These are phyloP conservation scores for Adineta ricciae DNA, from an alignment of 2,888 invertebrate species.

Conservation along the genomic window DNA sequence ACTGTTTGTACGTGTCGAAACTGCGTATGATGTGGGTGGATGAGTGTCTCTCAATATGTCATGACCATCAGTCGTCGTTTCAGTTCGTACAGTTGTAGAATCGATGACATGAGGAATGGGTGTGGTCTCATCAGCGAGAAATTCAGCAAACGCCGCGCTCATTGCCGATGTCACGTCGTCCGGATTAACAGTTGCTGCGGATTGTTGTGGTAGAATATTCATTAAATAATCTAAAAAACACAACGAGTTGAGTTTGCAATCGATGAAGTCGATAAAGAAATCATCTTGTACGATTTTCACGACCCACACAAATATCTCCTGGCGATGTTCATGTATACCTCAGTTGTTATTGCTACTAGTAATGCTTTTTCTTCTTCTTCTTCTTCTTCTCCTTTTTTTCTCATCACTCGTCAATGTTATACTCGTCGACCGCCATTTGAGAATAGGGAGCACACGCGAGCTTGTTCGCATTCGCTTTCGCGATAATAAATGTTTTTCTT, in stretches of 20 bases:
- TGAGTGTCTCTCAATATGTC: not conserved
- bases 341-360: not conserved
- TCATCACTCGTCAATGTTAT: not conserved
- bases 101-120: not conserved
- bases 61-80: not conserved
- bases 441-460: not conserved
- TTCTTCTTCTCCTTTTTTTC: not conserved
- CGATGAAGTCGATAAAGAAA: not conserved
- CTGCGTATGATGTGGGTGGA: not conserved
- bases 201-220: not conserved
- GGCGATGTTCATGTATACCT: not conserved
- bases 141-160: constrained; percentile 6
- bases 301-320: not conserved
- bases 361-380: not conserved
- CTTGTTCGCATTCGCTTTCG: not conserved
- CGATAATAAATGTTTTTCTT: constrained; percentile 3
- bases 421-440: not conserved
- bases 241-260: too few relatives aligned
- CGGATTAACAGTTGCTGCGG: not conserved
- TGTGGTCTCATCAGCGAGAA: not conserved
- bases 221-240: not conserved
- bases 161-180: constrained; percentile 8
- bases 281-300: not conserved
- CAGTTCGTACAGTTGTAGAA: not conserved
- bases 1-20: not conserved